phyloP scores from a whole-genome alignment of 2,888 invertebrate genomes.

The Epinotia bilunana region DNA sequence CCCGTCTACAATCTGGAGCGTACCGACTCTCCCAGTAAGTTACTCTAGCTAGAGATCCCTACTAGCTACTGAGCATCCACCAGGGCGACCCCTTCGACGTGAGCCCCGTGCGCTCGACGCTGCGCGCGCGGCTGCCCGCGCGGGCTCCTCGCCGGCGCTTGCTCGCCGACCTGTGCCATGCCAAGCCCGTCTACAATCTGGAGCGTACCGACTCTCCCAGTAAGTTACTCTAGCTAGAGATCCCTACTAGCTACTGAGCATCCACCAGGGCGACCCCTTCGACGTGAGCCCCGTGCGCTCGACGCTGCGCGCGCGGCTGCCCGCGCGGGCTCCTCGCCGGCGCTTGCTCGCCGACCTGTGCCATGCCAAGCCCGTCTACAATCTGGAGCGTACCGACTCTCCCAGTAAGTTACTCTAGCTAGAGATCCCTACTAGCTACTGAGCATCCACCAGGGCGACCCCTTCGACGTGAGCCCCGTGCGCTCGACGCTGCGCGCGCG shows the following conservation, averaged over 20 bases:
- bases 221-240: slow-evolving; percentile 4
- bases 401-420: slow-evolving; percentile 3
- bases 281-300: slow-evolving; percentile 90
- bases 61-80: slow-evolving; percentile 87
- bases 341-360: slow-evolving; percentile 14
- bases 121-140: slow-evolving; percentile 90
- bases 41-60: too few relatives aligned
- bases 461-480: slow-evolving; percentile 91
- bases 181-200: slow-evolving; percentile 41
- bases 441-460: slow-evolving; percentile 90
- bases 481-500: slow-evolving; percentile 89
- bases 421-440: too few relatives aligned
- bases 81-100: slow-evolving; percentile 93
- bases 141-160: slow-evolving; percentile 37
- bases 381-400: neutral
- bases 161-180: slow-evolving; percentile 18
- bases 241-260: too few relatives aligned
- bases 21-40: slow-evolving; percentile 7
- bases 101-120: slow-evolving; percentile 87
- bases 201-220: neutral
- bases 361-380: slow-evolving; percentile 40
- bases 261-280: slow-evolving; percentile 91
- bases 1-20: slow-evolving; percentile 39
- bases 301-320: slow-evolving; percentile 89
- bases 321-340: slow-evolving; percentile 69